phyloP scores from a whole-genome alignment of 2,888 invertebrate species.

The Sisyra terminalis region DNA sequence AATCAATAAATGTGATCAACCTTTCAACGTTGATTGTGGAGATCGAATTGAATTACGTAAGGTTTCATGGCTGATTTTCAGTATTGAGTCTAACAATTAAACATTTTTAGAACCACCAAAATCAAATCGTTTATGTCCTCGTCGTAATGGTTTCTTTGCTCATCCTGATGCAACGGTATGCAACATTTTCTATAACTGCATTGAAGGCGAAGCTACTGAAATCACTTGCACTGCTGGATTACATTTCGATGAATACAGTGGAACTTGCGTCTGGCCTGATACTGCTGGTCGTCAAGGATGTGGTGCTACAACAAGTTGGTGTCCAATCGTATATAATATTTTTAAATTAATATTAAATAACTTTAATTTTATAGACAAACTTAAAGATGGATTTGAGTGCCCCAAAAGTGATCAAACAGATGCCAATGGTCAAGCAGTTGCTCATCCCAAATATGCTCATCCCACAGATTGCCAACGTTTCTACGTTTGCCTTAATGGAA shows the following conservation, averaged over 20 bases:
- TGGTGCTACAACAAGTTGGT: conserved; percentile 28
- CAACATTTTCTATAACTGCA: conserved; percentile 78
- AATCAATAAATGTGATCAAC: conserved; percentile 82
- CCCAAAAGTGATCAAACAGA: conserved; percentile 52
- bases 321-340: neutral
- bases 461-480: conserved; percentile 81
- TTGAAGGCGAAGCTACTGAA: conserved; percentile 66
- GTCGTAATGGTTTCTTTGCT: conserved; percentile 80
- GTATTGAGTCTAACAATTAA: neutral
- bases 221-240: conserved; percentile 75
- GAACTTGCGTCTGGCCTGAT: conserved; percentile 83
- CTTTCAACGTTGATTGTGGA: conserved; percentile 83
- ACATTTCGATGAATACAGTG: conserved; percentile 77
- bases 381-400: conserved; percentile 73
- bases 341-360: neutral
- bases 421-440: conserved; percentile 49
- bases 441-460: conserved; percentile 76
- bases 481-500: conserved; percentile 76
- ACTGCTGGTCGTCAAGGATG: conserved; percentile 62
- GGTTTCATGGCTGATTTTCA: conserved; percentile 24
- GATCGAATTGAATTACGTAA: conserved; percentile 78
- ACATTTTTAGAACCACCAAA: conserved; percentile 55
- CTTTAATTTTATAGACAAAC: conserved; percentile 37
- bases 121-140: conserved; percentile 53
- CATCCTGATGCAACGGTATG: conserved; percentile 70